Evolutionary conservation across 2,113 vertebrate genomes (phyloP).

Genomic region (Microcebus murinus): DNA sequence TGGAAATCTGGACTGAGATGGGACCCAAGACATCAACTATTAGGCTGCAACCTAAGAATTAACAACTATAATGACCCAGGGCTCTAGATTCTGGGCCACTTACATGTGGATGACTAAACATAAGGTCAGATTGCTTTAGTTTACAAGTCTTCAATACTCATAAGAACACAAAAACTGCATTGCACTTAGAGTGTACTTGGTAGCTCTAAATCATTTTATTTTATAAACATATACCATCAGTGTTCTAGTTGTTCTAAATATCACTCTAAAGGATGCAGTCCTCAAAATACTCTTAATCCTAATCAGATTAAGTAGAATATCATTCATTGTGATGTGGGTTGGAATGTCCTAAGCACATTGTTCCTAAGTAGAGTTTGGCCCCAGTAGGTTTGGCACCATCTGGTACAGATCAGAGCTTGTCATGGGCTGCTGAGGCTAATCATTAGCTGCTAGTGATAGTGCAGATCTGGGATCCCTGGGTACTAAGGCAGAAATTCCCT

Average conservation of each 20-base stretch:
- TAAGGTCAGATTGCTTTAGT: not conserved
- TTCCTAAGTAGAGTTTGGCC: not conserved
- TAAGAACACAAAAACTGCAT: not conserved
- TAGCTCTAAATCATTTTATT: slow-evolving; percentile 1
- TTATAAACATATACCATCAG: not conserved
- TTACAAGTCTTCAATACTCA: slow-evolving; percentile 3
- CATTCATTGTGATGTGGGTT: not conserved
- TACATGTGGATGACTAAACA: not conserved
- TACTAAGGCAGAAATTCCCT: not conserved
- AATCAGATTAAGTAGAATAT: not conserved
- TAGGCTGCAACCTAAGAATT: not conserved
- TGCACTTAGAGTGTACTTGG: not conserved
- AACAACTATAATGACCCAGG: not conserved
- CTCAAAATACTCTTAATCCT: slow-evolving; percentile 50
- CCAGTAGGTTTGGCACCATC: not conserved
- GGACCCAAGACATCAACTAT: not conserved
- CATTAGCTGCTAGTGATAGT: not conserved
- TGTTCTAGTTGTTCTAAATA: not conserved
- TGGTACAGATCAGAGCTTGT: not conserved
- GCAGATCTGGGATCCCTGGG: not conserved
- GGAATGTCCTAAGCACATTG: not conserved
- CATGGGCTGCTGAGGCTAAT: not conserved
- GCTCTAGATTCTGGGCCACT: not conserved
- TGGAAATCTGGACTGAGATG: not conserved
- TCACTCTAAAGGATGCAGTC: not conserved